Percentiles rank a stretch among this genome's conserved stretches.
These are phyloP conservation scores for Galerucella nymphaeae DNA, from an alignment of 2,888 invertebrate genomes.

Conservation along the genomic window DNA sequence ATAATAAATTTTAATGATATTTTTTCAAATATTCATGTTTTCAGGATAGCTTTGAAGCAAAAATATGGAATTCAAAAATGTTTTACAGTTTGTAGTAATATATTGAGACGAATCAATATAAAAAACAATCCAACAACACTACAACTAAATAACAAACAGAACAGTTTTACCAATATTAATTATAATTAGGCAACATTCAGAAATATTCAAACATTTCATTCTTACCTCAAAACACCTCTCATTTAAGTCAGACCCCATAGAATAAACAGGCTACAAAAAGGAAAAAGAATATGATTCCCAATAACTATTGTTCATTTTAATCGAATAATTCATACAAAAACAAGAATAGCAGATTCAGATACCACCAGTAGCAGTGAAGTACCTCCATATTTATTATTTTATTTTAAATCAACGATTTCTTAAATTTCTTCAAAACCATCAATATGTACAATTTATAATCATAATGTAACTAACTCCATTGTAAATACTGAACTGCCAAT, in stretches of 20 bases:
- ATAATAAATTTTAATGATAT: too few relatives aligned
- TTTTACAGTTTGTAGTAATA: neutral
- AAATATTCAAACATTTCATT: slow-evolving; percentile 14
- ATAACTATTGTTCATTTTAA: neutral
- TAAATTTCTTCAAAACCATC: too few relatives aligned
- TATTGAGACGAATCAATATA: neutral
- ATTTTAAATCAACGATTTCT: too few relatives aligned
- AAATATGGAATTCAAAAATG: too few relatives aligned
- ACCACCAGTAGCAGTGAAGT: too few relatives aligned
- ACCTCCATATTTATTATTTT: too few relatives aligned
- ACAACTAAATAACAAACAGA: slow-evolving; percentile 7
- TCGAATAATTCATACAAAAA: neutral
- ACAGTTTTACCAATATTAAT: neutral
- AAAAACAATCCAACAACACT: slow-evolving; percentile 9
- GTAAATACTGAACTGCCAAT: too few relatives aligned
- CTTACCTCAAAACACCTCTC: slow-evolving; percentile 13
- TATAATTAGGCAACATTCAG: neutral
- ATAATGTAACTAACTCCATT: too few relatives aligned
- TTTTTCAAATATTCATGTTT: too few relatives aligned
- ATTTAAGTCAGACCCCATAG: slow-evolving; percentile 15
- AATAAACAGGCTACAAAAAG: slow-evolving; percentile 2
- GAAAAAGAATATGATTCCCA: neutral
- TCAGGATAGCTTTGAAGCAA: too few relatives aligned
- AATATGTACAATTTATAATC: too few relatives aligned
- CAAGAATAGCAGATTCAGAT: neutral